Percentiles rank a stretch among this genome's conserved stretches.
Conservation (phyloP, 23 tunicate species). For the Styela clava region DNA sequence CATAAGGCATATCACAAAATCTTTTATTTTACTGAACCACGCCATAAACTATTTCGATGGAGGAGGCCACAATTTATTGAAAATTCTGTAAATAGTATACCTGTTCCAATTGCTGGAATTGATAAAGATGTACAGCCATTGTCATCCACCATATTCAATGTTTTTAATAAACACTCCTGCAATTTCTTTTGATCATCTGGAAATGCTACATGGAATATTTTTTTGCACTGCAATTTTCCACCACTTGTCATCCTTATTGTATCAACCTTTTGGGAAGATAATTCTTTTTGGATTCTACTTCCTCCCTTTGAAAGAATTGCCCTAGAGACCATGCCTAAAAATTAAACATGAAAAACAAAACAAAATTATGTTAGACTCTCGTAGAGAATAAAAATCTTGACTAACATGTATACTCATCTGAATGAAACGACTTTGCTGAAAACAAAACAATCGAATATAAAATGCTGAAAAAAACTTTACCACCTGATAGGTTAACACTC, state of each 20-base stretch:
- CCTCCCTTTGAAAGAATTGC: not conserved
- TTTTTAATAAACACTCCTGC: not conserved
- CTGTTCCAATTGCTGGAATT: not conserved
- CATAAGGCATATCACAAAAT: too few relatives aligned
- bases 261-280: not conserved
- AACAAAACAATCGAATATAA: too few relatives aligned
- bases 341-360: too few relatives aligned
- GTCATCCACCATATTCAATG: not conserved
- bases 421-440: too few relatives aligned
- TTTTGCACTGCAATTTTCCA: not conserved
- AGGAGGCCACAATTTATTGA: too few relatives aligned
- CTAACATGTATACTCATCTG: too few relatives aligned
- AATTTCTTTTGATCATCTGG: not conserved
- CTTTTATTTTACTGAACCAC: too few relatives aligned
- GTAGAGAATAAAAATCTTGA: too few relatives aligned
- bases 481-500: not conserved
- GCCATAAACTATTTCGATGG: too few relatives aligned
- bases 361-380: too few relatives aligned
- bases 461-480: too few relatives aligned
- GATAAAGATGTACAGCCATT: not conserved
- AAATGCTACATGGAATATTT: not conserved
- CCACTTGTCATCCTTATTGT: not conserved
- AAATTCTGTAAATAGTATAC: too few relatives aligned
- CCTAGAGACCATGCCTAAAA: not conserved
- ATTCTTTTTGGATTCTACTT: not conserved